Evolutionary conservation across 1,140 invertebrate species (phyloP).

Genomic region (Acyrthosiphon pisum): DNA sequence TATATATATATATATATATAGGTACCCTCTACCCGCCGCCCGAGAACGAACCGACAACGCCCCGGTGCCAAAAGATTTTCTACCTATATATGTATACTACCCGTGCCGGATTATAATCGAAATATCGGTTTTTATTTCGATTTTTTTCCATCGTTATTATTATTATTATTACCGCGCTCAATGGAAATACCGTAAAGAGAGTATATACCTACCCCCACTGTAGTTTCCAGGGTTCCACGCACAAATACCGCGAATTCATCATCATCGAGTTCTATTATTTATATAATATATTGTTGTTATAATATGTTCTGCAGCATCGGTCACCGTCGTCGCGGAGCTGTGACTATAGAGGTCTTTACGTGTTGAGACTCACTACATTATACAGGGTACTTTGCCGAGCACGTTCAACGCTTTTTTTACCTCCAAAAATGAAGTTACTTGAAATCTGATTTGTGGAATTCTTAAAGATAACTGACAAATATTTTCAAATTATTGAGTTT

Average conservation of each 20-base stretch:
- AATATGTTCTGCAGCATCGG: neutral
- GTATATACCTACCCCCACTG: neutral
- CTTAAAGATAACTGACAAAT: neutral
- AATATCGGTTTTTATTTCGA: slow-evolving; percentile 3
- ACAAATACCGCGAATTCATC: neutral
- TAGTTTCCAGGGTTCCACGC: neutral
- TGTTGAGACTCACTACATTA: too few relatives aligned
- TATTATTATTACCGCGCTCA: neutral
- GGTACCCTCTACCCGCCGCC: neutral
- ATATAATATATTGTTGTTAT: neutral
- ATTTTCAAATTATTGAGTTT: neutral
- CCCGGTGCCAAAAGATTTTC: slow-evolving; percentile 11
- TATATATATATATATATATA: neutral
- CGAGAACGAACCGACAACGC: neutral
- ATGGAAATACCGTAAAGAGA: neutral
- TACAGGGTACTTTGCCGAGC: neutral
- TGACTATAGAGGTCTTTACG: neutral
- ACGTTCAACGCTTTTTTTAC: neutral
- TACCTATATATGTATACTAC: neutral
- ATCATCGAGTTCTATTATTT: neutral
- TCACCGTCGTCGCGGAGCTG: neutral
- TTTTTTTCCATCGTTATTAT: neutral
- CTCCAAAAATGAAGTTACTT: neutral
- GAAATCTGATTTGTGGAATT: neutral
- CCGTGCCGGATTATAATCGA: neutral